phyloP scores from a whole-genome alignment of 2,888 invertebrate species.

The Patella depressa region DNA sequence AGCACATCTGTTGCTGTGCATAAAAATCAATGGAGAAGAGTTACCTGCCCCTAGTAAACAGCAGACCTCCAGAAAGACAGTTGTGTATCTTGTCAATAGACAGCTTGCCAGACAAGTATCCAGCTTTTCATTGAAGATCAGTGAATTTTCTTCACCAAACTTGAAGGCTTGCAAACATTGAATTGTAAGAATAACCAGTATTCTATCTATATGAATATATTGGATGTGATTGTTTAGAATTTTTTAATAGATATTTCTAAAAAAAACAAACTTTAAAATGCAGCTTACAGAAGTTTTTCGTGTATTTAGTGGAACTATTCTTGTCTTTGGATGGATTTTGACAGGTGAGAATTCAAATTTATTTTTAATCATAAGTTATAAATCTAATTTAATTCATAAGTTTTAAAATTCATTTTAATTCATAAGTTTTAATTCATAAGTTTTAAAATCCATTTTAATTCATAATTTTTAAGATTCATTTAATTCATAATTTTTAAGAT shows the following conservation, averaged over 20 bases:
- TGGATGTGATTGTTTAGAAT: no score
- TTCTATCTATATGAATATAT: no score
- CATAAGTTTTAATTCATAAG: no score
- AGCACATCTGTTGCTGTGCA: no score
- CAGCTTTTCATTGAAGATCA: not conserved
- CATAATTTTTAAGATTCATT: no score
- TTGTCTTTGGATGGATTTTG: conserved; percentile 7
- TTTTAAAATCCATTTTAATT: no score
- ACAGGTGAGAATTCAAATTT: not conserved
- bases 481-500: no score
- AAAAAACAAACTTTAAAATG: not conserved
- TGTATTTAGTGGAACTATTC: not conserved
- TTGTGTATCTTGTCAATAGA: conserved; percentile 7
- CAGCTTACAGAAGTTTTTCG: not conserved
- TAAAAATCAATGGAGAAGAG: not conserved
- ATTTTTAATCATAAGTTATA: not conserved
- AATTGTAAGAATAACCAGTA: not conserved
- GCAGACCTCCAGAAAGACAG: not conserved
- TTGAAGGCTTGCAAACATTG: conserved; percentile 9
- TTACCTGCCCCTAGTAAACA: not conserved
- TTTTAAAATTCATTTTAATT: no score
- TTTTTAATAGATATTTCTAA: no score
- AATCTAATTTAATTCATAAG: not conserved
- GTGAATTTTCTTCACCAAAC: conserved; percentile 8
- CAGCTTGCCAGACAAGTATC: conserved; percentile 1